A percentile compares a stretch with the other conserved stretches of the same genome.
Evolutionary conservation across 1,140 invertebrate species (phyloP).

Genomic region (Bacillus rossius): DNA sequence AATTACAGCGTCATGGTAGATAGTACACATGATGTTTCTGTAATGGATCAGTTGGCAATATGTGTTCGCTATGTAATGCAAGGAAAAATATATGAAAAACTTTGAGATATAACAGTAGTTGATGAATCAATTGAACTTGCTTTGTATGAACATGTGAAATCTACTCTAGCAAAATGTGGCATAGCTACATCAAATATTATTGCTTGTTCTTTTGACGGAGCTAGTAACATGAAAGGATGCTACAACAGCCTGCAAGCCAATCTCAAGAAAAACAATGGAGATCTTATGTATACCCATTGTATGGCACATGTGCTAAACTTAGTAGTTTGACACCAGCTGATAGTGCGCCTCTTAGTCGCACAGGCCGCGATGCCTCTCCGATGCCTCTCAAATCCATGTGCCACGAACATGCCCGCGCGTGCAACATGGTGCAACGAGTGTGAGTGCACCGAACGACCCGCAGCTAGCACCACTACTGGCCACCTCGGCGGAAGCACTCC

Average conservation of each 20-base stretch:
- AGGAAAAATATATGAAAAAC: constrained; percentile 14
- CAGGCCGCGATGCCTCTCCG: too few relatives aligned
- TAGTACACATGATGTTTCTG: constrained; percentile 15
- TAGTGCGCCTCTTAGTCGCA: too few relatives aligned
- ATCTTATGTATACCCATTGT: constrained; percentile 21
- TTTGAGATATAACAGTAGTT: constrained; percentile 7
- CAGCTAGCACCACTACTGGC: too few relatives aligned
- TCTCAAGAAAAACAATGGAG: constrained; percentile 12
- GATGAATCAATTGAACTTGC: constrained; percentile 15
- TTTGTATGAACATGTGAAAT: constrained; percentile 9
- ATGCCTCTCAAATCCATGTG: too few relatives aligned
- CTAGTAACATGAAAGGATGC: constrained; percentile 5
- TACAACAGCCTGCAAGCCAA: constrained; percentile 17
- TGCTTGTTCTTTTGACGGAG: constrained; percentile 13
- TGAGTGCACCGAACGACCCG: too few relatives aligned
- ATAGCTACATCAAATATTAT: constrained; percentile 12
- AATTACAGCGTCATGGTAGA: constrained; percentile 19
- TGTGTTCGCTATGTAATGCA: constrained; percentile 15
- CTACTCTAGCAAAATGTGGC: not conserved
- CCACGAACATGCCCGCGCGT: too few relatives aligned
- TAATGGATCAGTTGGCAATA: constrained; percentile 20
- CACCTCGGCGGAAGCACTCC: too few relatives aligned
- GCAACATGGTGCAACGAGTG: too few relatives aligned
- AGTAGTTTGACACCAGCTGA: too few relatives aligned
- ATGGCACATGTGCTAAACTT: constrained; percentile 19